Evolutionary conservation across 2,888 invertebrate genomes (phyloP).

Genomic region (Chelonus formosanus): DNA sequence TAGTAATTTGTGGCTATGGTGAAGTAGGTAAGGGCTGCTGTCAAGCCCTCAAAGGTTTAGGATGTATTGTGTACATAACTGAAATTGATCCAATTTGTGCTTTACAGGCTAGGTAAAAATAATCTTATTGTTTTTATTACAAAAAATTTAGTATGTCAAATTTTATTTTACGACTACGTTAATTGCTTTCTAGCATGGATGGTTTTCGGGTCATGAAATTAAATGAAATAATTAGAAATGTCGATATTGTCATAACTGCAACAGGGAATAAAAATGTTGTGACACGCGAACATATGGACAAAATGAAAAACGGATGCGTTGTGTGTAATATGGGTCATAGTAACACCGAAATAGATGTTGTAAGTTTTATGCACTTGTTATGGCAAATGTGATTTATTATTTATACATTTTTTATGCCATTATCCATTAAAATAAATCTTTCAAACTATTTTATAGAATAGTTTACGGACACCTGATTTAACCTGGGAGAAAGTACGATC

Average conservation of each 20-base stretch:
- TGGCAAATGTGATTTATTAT: no score
- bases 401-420: neutral
- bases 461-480: constrained; percentile 90
- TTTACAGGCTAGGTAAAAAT: constrained; percentile 83
- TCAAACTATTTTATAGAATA: constrained; percentile 70
- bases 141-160: no score
- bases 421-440: neutral
- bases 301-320: constrained; percentile 95
- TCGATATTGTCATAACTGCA: constrained; percentile 97
- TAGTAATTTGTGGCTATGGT: constrained; percentile 95
- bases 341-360: constrained; percentile 95
- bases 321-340: constrained; percentile 98
- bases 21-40: constrained; percentile 98
- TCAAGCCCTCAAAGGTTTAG: constrained; percentile 92
- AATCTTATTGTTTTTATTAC: no score
- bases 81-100: constrained; percentile 99
- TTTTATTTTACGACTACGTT: constrained; percentile 10
- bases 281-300: constrained; percentile 93
- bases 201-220: constrained; percentile 94
- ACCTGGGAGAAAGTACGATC: constrained; percentile 98
- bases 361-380: constrained; percentile 62
- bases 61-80: constrained; percentile 91
- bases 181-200: constrained; percentile 79
- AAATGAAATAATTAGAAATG: constrained; percentile 90
- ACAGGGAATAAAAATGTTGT: constrained; percentile 98